These are phyloP conservation scores for Amphibalanus amphitrite DNA, from an alignment of 1,140 invertebrate genomes.

Conservation along the genomic window DNA sequence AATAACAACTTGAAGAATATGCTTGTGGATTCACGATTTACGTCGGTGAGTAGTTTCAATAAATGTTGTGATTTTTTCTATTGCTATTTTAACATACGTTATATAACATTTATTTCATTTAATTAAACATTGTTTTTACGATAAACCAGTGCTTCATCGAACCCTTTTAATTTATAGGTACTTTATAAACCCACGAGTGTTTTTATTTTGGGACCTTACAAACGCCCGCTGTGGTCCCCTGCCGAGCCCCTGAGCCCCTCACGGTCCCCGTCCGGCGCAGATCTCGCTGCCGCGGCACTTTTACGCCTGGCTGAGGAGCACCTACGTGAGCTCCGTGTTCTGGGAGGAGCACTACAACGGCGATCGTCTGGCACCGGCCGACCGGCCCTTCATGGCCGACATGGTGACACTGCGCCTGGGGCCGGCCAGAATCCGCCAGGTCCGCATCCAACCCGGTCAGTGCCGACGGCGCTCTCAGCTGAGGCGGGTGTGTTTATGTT, in stretches of 20 bases:
- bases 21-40: slow-evolving; percentile 23
- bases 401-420: slow-evolving; percentile 11
- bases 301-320: slow-evolving; percentile 7
- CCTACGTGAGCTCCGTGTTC: slow-evolving; percentile 8
- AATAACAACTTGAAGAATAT: slow-evolving; percentile 28
- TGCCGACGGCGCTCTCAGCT: neutral
- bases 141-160: too few relatives aligned
- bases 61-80: too few relatives aligned
- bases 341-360: slow-evolving; percentile 12
- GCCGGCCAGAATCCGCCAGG: slow-evolving; percentile 11
- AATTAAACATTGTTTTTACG: too few relatives aligned
- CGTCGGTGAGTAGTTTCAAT: neutral
- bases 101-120: too few relatives aligned
- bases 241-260: too few relatives aligned
- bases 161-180: too few relatives aligned
- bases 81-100: too few relatives aligned
- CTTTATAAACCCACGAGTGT: too few relatives aligned
- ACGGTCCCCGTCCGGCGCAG: neutral
- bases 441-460: slow-evolving; percentile 10
- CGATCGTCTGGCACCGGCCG: slow-evolving; percentile 6
- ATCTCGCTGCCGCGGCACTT: slow-evolving; percentile 2
- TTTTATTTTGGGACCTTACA: too few relatives aligned
- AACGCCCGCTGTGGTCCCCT: too few relatives aligned
- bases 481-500: neutral
- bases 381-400: slow-evolving; percentile 13